Evolutionary conservation across 2,113 vertebrate species (phyloP), one percentile per base, ranked within the genome.

Genomic region (Tachuris rubrigastra): DNA sequence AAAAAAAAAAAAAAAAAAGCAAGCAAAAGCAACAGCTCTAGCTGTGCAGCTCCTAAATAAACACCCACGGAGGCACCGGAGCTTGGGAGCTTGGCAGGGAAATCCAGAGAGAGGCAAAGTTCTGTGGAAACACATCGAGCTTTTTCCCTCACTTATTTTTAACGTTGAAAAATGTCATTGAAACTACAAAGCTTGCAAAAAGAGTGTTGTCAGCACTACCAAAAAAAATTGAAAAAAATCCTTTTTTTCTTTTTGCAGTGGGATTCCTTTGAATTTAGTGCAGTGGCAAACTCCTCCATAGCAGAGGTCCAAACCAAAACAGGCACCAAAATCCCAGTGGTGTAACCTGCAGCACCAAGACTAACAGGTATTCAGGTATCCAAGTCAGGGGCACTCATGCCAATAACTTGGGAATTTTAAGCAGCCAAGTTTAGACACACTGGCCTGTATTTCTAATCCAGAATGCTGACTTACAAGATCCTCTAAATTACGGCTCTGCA

Each of bases 51-150:
- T 93, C 82, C 94, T 95, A 73, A 88, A 80, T 44, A 76, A 86
- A 96, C 95, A 90, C 91, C 87, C 91, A 91, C n/a, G 0, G 23
- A 82, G 30, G 39, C 41, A 95, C 50, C 0, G 0, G 67, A 91
- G 91, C 85, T 87, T 16, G 2, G 77, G 71, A 92, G 73, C 67
- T 76, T 82, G 67, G 87, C 89, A 93, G 47, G 62, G 74, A 93
- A 72, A 91, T 85, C 46, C 82, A 96, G 42, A 56, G 90, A 91
- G 67, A 72, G 73, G 89, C 71, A n/a, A 94, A 96, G 84, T 87
- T 91, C 73, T 82, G 60, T 42, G 25, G 30, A 78, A 91, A 95
- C 2, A 8, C 68, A 65, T 28, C 0, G 0, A 95, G 80, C 31
- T 44, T 78, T 78, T 46, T 75, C 56, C 59, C 74, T 62, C 35